Conservation (phyloP, 2,888 invertebrate genomes). For the Polymixis flavicincta region DNA sequence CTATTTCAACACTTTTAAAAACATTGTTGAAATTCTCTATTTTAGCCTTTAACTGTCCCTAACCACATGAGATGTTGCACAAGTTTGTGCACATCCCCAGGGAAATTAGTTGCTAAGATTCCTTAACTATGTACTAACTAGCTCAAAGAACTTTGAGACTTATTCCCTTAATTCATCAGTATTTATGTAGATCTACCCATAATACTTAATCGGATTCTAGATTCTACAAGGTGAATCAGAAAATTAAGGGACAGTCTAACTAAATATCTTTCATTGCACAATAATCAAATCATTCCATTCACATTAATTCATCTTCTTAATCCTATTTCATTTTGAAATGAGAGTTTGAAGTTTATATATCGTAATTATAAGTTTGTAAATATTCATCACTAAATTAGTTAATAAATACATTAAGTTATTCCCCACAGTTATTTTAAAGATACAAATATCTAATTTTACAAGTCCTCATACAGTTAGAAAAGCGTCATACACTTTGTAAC, state of each 20-base stretch:
- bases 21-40: conserved; percentile 10
- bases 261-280: no score
- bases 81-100: conserved; percentile 21
- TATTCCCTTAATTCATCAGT: conserved; percentile 26
- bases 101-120: conserved; percentile 43
- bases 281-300: no score
- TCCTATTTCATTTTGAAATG: background rate
- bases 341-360: conserved; percentile 10
- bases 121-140: conserved; percentile 20
- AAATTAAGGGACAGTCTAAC: no score
- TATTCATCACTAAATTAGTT: conserved; percentile 28
- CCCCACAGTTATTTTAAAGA: background rate
- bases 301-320: no score
- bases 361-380: conserved; percentile 7
- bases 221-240: background rate
- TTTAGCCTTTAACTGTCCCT: background rate
- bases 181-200: conserved; percentile 23
- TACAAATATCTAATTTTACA: conserved; percentile 10
- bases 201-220: background rate
- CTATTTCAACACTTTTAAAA: background rate
- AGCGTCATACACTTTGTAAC: conserved; percentile 37
- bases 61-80: conserved; percentile 31
- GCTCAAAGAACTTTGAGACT: conserved; percentile 28
- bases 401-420: conserved; percentile 22
- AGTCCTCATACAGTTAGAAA: conserved; percentile 28